Percentiles rank a stretch among this genome's conserved stretches.
phyloP scores from a whole-genome alignment of 2,888 invertebrate species.

The Tricholauxania praeusta region DNA sequence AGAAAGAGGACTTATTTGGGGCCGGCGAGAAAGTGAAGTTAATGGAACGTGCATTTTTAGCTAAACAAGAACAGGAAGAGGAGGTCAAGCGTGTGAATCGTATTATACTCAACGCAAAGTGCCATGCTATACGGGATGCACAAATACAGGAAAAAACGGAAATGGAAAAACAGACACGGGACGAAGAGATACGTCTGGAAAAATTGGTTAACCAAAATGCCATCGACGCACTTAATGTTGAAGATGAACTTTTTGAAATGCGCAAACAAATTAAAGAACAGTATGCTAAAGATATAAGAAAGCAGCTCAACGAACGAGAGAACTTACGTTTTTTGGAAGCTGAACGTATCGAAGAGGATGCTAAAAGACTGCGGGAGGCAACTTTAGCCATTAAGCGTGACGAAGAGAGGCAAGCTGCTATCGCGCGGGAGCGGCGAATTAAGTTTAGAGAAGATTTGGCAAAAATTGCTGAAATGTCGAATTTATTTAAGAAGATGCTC shows the following conservation, averaged over 20 bases:
- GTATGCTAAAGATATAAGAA: conserved; percentile 64
- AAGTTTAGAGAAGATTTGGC: conserved; percentile 64
- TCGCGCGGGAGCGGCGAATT: conserved; percentile 56
- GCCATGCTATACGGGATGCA: conserved; percentile 85
- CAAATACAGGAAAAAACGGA: conserved; percentile 77
- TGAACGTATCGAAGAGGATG: conserved; percentile 65
- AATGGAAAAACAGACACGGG: conserved; percentile 57
- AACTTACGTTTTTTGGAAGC: conserved; percentile 64
- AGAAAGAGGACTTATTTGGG: conserved; percentile 65
- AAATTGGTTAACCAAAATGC: conserved; percentile 62
- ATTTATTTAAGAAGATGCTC: conserved; percentile 62
- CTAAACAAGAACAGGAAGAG: conserved; percentile 69
- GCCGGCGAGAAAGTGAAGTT: conserved; percentile 69
- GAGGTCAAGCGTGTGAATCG: conserved; percentile 81
- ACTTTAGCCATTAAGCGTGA: conserved; percentile 58
- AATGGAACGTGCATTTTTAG: conserved; percentile 70
- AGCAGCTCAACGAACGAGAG: conserved; percentile 63
- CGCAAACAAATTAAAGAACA: conserved; percentile 55
- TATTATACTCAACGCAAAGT: conserved; percentile 85
- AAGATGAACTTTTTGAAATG: conserved; percentile 58
- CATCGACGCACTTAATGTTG: conserved; percentile 57
- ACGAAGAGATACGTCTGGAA: conserved; percentile 64
- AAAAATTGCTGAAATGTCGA: conserved; percentile 62
- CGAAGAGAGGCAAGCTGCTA: conserved; percentile 58
- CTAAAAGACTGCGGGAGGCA: conserved; percentile 58